A percentile compares a stretch with the other conserved stretches of the same genome.
Conservation (phyloP, 2,888 invertebrate genomes). For the Sylvicola fuscatus region DNA sequence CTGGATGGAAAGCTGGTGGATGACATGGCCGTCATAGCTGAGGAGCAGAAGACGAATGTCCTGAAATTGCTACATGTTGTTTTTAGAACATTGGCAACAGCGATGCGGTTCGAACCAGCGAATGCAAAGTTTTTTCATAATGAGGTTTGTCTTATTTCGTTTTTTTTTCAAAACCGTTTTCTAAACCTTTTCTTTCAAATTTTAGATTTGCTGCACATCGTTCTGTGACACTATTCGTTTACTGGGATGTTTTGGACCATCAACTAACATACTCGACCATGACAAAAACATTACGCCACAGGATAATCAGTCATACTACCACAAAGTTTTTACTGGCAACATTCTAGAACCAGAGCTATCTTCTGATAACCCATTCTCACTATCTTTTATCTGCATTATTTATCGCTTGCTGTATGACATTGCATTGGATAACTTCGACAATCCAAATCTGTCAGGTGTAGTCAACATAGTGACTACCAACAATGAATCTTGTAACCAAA, state of each 20-base stretch:
- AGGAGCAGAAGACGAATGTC: conserved; percentile 36
- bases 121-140: conserved; percentile 96
- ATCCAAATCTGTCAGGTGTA: conserved; percentile 50
- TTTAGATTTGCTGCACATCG: conserved; percentile 66
- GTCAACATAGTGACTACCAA: conserved; percentile 44
- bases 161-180: conserved; percentile 19
- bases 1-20: conserved; percentile 62
- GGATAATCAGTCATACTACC: conserved; percentile 30
- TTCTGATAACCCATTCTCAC: conserved; percentile 49
- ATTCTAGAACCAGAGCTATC: conserved; percentile 42
- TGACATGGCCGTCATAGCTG: conserved; percentile 17
- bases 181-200: conserved; percentile 5
- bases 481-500: conserved; percentile 30
- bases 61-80: conserved; percentile 66
- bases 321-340: conserved; percentile 57
- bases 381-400: conserved; percentile 68
- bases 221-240: conserved; percentile 81
- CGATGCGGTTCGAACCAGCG: conserved; percentile 98
- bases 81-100: conserved; percentile 86
- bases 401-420: conserved; percentile 84
- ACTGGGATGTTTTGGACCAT: conserved; percentile 67
- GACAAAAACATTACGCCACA: conserved; percentile 18
- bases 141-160: conserved; percentile 29
- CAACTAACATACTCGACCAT: conserved; percentile 28
- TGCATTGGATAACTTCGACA: conserved; percentile 87